These are phyloP conservation scores for Ricordea florida DNA, from an alignment of 92 coral and sea anemone genomes.

Conservation along the genomic window DNA sequence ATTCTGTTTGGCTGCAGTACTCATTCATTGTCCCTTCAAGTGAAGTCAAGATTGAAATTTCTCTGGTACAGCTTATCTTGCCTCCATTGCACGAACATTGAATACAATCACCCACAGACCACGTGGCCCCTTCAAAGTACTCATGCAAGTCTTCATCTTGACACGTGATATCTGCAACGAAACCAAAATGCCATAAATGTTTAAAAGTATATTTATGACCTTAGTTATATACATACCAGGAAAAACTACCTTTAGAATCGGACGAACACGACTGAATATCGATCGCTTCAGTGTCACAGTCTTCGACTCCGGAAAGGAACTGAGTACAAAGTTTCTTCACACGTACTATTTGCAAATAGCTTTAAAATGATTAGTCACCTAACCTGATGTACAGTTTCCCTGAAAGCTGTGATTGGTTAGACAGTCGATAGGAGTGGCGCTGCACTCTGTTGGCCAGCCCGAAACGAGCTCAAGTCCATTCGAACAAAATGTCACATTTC, in stretches of 20 bases:
- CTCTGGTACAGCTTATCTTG: slow-evolving; percentile 5
- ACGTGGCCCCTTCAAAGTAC: slow-evolving; percentile 34
- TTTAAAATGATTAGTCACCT: neutral
- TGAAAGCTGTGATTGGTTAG: neutral
- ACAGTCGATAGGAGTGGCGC: neutral
- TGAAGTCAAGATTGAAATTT: neutral
- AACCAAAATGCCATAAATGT: neutral
- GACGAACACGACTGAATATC: neutral
- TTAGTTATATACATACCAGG: neutral
- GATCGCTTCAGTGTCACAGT: neutral
- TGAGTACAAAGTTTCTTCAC: too few relatives aligned
- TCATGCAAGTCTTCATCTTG: slow-evolving; percentile 14
- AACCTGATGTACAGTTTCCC: slow-evolving; percentile 28
- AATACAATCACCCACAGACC: slow-evolving; percentile 31
- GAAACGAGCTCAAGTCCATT: slow-evolving; percentile 7
- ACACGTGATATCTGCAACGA: slow-evolving; percentile 2
- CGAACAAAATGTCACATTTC: neutral
- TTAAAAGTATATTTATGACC: neutral
- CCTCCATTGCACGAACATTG: neutral
- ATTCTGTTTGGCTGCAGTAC: neutral
- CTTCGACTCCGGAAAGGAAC: too few relatives aligned
- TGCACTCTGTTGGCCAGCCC: neutral
- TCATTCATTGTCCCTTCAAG: neutral
- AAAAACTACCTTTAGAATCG: too few relatives aligned
- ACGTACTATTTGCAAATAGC: too few relatives aligned